Percentiles rank a stretch among this genome's conserved stretches.
Evolutionary conservation across 2,113 vertebrate species (phyloP).

Genomic region (Meleagris gallopavo): DNA sequence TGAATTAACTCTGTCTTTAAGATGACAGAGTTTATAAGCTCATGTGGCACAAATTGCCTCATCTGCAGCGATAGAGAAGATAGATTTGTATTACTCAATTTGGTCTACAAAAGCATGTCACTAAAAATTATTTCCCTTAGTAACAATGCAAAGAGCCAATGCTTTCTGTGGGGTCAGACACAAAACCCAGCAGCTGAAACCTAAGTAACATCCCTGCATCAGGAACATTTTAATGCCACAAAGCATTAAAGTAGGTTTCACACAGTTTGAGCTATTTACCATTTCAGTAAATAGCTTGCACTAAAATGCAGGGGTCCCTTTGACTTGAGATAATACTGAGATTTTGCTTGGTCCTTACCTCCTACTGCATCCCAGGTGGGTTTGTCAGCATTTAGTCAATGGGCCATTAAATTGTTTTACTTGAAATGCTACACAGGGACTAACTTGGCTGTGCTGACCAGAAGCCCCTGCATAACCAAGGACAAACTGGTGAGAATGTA

Average conservation of each 20-base stretch:
- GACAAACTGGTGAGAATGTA: neutral
- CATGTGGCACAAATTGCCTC: neutral
- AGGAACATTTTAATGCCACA: neutral
- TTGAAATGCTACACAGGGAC: conserved; percentile 25
- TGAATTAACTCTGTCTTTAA: neutral
- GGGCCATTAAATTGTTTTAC: conserved; percentile 59
- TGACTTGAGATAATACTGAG: neutral
- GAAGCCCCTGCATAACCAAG: neutral
- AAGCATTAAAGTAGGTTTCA: neutral
- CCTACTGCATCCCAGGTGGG: conserved; percentile 34
- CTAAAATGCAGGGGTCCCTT: neutral
- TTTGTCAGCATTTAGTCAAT: conserved; percentile 22
- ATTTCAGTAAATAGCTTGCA: neutral
- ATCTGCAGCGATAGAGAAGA: conserved; percentile 37
- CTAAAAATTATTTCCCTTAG: accelerated
- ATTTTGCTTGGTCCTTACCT: neutral
- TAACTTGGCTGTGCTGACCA: conserved; percentile 2
- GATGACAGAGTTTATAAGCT: neutral
- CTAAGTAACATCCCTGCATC: neutral
- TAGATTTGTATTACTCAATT: neutral
- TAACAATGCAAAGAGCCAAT: neutral
- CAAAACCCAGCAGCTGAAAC: neutral
- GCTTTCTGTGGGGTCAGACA: neutral
- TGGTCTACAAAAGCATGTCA: neutral
- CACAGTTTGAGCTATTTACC: neutral